Conservation (phyloP, 2,113 vertebrate species). For the Chionodraco myersi region DNA sequence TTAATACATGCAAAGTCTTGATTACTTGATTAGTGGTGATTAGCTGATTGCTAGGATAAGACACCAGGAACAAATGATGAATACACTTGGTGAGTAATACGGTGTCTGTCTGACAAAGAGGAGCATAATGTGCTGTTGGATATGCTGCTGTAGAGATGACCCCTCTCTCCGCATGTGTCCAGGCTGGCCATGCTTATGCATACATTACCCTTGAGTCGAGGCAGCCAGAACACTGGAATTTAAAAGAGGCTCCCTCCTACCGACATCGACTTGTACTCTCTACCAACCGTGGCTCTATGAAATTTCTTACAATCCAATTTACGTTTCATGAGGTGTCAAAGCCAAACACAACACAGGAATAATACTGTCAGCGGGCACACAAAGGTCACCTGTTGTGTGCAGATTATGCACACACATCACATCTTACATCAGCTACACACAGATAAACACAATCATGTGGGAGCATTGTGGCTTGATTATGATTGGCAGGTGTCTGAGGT, state of each 20-base stretch:
- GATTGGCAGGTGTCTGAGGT: constrained; percentile 63
- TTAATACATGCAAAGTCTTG: constrained; percentile 70
- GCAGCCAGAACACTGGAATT: constrained; percentile 70
- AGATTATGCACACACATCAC: constrained; percentile 34
- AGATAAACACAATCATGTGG: constrained; percentile 28
- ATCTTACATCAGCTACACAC: background rate
- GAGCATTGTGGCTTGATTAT: constrained; percentile 20
- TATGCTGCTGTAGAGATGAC: constrained; percentile 71
- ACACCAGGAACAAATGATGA: constrained; percentile 60
- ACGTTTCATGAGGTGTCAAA: constrained; percentile 69
- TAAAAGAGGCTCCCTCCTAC: constrained; percentile 64
- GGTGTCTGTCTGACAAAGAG: constrained; percentile 59
- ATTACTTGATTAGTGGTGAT: constrained; percentile 73
- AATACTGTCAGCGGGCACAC: constrained; percentile 60
- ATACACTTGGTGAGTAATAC: constrained; percentile 65
- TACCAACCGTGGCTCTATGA: constrained; percentile 43
- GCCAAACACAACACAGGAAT: constrained; percentile 58
- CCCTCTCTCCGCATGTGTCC: constrained; percentile 77
- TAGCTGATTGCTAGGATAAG: constrained; percentile 66
- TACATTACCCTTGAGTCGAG: constrained; percentile 81
- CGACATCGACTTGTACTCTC: constrained; percentile 57
- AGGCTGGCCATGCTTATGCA: constrained; percentile 75
- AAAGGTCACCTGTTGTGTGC: constrained; percentile 58
- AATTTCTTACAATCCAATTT: constrained; percentile 74
- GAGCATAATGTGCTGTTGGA: constrained; percentile 63